Evolutionary conservation across 2,113 vertebrate genomes (phyloP), one percentile per base, ranked within the genome.

Genomic region (Misgurnus mizolepis): DNA sequence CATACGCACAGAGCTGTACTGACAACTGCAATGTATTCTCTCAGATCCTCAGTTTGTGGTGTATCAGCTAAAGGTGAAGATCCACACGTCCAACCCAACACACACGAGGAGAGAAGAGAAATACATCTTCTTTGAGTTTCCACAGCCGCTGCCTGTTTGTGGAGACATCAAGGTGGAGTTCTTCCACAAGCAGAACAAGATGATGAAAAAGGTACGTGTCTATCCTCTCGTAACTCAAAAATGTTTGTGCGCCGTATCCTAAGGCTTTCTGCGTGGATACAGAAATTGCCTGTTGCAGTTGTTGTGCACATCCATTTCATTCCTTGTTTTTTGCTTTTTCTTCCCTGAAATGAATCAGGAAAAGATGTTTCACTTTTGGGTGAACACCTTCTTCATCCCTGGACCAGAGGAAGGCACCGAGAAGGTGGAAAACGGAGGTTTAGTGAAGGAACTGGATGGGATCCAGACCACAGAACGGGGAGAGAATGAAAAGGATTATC

Each of bases 321-420:
- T 45, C 43, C 43, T 45, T 53, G 4, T 15, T 50, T 4, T 22
- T 53, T 53, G 7, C 17, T n/a, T 6, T 58, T 18, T 58, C 0
- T 4, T 53, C 4, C 6, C 6, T 17, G 7, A 17, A 58, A 58
- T 22, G 22, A 79, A 79, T 4, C 84, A 98, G 97, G 97, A 98
- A 81, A 98, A 99, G 93, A 99, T 99, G 97, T 99, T 98, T 91
- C 97, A 99, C 88, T 99, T 99, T 88, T 98, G 96, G 97, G 93
- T 99, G 89, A 99, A 99, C 92, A 99, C 97, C 17, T 98, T 97
- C 92, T 99, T 99, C 93, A 96, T 98, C 90, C 95, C 95, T 87
- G 95, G 95, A 87, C 95, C 96, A 45, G 96, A 98, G 88, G 95
- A 98, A 92, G 93, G 93, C 87, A 92, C 87, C 14, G 95, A 97